Conservation (phyloP, 2,888 invertebrate species). For the Monoplex corrugatus region DNA sequence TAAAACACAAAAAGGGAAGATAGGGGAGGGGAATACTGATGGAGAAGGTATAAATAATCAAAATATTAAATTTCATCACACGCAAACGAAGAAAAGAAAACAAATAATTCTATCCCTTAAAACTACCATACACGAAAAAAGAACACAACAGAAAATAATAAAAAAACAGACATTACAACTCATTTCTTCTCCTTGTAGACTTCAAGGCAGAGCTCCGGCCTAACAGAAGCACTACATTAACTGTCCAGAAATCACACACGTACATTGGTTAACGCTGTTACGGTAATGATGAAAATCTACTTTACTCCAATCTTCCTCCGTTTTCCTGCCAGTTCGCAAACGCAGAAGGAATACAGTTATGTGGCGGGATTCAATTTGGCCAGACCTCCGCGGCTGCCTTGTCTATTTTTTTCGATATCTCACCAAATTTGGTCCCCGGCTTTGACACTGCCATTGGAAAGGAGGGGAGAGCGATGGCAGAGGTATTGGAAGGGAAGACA, state of each 20-base stretch:
- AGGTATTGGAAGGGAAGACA: not conserved
- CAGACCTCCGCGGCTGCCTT: slow-evolving; percentile 11
- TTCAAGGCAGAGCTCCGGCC: too few relatives aligned
- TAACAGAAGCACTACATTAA: not conserved
- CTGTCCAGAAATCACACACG: not conserved
- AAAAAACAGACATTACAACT: too few relatives aligned
- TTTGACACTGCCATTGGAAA: slow-evolving; percentile 46
- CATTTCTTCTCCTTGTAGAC: too few relatives aligned
- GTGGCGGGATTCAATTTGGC: slow-evolving; percentile 41
- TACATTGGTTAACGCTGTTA: slow-evolving; percentile 25
- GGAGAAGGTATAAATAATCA: too few relatives aligned
- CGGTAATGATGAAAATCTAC: slow-evolving; percentile 28
- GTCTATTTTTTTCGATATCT: slow-evolving; percentile 49
- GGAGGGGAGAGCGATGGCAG: not conserved
- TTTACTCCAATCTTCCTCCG: not conserved
- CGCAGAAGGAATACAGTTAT: slow-evolving; percentile 39
- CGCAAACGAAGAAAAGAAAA: not conserved
- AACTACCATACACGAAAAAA: too few relatives aligned
- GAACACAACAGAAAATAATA: too few relatives aligned
- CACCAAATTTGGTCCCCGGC: slow-evolving; percentile 37
- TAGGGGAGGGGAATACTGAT: too few relatives aligned
- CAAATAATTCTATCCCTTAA: too few relatives aligned
- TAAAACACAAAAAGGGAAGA: too few relatives aligned
- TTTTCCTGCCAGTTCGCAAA: not conserved
- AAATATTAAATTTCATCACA: not conserved